phyloP scores from a whole-genome alignment of 2,797 vertebrate species.

The Arnoldichthys spilopterus region DNA sequence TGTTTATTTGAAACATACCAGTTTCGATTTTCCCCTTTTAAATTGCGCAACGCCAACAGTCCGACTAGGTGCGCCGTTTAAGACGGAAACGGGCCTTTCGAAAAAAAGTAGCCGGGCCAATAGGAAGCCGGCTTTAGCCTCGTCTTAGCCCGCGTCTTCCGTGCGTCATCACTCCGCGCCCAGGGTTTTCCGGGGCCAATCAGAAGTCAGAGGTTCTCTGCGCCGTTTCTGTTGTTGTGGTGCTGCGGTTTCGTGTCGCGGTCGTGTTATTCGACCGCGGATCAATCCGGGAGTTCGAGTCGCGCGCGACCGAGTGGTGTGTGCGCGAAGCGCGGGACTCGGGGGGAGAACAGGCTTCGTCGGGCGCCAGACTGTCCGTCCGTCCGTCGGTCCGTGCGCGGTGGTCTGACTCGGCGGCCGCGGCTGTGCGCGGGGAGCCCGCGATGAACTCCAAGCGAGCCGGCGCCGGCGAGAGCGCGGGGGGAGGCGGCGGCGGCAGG shows the following conservation, averaged over 20 bases:
- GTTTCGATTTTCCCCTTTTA: too few relatives aligned
- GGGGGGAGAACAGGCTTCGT: neutral
- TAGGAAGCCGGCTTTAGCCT: too few relatives aligned
- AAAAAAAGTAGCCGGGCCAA: too few relatives aligned
- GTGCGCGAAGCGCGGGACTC: neutral
- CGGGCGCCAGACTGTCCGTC: neutral
- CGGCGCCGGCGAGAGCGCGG: slow-evolving; percentile 49
- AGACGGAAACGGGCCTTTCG: too few relatives aligned
- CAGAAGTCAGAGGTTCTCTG: slow-evolving; percentile 39
- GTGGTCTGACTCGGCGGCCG: neutral
- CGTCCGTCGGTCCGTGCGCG: too few relatives aligned
- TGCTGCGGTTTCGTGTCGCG: neutral
- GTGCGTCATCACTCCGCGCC: slow-evolving; percentile 50
- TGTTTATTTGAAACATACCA: too few relatives aligned
- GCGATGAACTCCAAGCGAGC: slow-evolving; percentile 56
- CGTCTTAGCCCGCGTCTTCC: too few relatives aligned
- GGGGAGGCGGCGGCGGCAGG: slow-evolving; percentile 44
- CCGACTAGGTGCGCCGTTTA: too few relatives aligned
- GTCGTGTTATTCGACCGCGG: neutral
- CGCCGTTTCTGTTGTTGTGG: slow-evolving; percentile 25
- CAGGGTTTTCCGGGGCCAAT: slow-evolving; percentile 40
- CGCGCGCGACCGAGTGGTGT: neutral
- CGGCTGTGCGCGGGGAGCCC: too few relatives aligned
- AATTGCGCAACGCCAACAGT: too few relatives aligned
- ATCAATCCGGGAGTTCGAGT: neutral